Conservation (phyloP, 2,888 invertebrate species). For the Leptopilina syphax region DNA sequence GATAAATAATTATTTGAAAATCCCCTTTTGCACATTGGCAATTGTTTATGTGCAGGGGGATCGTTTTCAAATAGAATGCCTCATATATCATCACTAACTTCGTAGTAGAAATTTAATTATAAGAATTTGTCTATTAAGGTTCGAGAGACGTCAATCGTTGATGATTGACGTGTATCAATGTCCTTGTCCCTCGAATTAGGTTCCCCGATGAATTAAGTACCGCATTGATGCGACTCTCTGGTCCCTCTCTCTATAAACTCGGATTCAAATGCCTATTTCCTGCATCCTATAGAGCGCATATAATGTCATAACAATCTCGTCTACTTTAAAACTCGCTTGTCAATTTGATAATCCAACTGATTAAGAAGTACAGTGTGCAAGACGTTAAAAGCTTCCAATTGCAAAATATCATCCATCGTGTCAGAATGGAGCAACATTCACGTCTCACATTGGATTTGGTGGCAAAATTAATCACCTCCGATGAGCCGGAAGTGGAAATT, state of each 20-base stretch:
- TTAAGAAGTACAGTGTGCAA: conserved; percentile 46
- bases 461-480: conserved; percentile 68
- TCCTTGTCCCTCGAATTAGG: conserved; percentile 73
- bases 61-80: too few species aligned
- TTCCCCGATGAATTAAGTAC: conserved; percentile 69
- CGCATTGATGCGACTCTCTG: conserved; percentile 64
- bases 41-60: too few species aligned
- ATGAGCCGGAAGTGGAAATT: conserved; percentile 70
- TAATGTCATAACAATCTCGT: conserved; percentile 62
- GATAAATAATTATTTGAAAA: too few species aligned
- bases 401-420: neutral
- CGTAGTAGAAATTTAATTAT: conserved; percentile 7
- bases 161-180: conserved; percentile 72
- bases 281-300: conserved; percentile 61
- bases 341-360: conserved; percentile 41
- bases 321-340: conserved; percentile 58
- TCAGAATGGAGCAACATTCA: conserved; percentile 54
- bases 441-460: conserved; percentile 66
- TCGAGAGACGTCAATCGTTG: conserved; percentile 62
- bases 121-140: conserved; percentile 20
- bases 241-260: conserved; percentile 56
- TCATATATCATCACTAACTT: conserved; percentile 4
- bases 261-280: conserved; percentile 75
- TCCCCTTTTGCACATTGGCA: too few species aligned
- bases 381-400: conserved; percentile 5